A percentile compares a stretch with the other conserved stretches of the same genome.
Evolutionary conservation across 2,113 vertebrate genomes (phyloP).

Genomic region (Jaculus jaculus): DNA sequence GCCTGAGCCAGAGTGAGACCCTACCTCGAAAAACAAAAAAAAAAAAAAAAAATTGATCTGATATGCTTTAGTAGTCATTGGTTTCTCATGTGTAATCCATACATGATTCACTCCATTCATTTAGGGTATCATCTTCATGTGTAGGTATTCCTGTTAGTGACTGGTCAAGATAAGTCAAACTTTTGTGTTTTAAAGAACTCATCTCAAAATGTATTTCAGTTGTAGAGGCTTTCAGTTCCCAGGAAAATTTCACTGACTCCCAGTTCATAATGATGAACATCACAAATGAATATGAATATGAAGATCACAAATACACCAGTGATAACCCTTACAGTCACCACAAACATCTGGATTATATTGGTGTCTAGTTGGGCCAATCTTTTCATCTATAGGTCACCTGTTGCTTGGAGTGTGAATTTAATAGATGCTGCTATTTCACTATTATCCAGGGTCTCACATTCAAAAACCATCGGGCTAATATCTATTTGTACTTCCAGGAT

Average conservation of each 20-base stretch:
- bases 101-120: conserved; percentile 70
- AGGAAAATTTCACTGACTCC: conserved; percentile 72
- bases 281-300: conserved; percentile 77
- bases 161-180: conserved; percentile 9
- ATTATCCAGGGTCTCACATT: no score
- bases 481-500: no score
- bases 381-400: conserved; percentile 9
- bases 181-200: conserved; percentile 50
- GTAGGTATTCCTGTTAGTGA: conserved; percentile 40
- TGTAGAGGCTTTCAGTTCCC: conserved; percentile 65
- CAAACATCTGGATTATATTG: conserved; percentile 72
- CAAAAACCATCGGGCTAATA: no score
- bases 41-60: conserved; percentile 7
- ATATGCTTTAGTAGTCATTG: conserved; percentile 22
- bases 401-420: no score
- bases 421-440: no score
- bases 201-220: conserved; percentile 34
- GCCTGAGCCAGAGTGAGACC: no score
- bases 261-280: conserved; percentile 79
- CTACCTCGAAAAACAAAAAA: no score
- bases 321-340: conserved; percentile 73
- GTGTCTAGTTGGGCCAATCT: neutral
- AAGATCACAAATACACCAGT: conserved; percentile 74
- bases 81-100: conserved; percentile 46
- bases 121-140: conserved; percentile 50